Conservation (phyloP, 2,113 vertebrate genomes). For the Danionella cerebrum region DNA sequence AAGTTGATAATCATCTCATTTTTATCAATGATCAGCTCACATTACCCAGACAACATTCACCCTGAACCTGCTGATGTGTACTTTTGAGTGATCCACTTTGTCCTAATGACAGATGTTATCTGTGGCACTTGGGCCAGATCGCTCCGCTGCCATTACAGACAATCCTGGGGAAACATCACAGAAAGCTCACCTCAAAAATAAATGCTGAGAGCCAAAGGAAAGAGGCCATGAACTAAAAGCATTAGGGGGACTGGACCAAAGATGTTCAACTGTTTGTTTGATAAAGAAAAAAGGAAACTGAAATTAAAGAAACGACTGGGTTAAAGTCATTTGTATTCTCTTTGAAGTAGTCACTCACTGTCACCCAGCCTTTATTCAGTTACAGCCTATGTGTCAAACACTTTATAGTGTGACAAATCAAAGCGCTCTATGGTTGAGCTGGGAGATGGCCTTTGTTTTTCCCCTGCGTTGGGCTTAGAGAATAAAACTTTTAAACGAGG, state of each 20-base stretch:
- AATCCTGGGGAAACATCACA: background rate
- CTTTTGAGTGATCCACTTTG: constrained; percentile 22
- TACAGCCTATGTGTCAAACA: background rate
- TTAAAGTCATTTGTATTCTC: background rate
- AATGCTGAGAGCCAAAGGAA: background rate
- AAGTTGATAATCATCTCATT: constrained; percentile 31
- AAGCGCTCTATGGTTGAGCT: background rate
- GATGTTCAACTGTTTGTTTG: background rate
- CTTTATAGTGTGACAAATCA: background rate
- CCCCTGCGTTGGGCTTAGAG: background rate
- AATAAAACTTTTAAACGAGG: background rate
- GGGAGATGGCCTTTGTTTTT: background rate
- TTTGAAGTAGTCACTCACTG: background rate
- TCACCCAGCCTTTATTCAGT: background rate
- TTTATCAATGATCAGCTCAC: constrained; percentile 24
- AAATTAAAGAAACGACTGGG: no score
- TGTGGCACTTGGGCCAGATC: constrained; percentile 11
- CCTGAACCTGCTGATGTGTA: background rate
- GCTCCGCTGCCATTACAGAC: background rate
- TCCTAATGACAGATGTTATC: constrained; percentile 23
- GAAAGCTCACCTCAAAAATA: no score
- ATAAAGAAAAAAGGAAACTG: no score
- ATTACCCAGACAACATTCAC: background rate
- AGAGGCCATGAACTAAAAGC: background rate
- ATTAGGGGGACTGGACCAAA: background rate